Base-by-base conservation (phyloP, 2,888 invertebrate genomes). In the Labia minor region DNA sequence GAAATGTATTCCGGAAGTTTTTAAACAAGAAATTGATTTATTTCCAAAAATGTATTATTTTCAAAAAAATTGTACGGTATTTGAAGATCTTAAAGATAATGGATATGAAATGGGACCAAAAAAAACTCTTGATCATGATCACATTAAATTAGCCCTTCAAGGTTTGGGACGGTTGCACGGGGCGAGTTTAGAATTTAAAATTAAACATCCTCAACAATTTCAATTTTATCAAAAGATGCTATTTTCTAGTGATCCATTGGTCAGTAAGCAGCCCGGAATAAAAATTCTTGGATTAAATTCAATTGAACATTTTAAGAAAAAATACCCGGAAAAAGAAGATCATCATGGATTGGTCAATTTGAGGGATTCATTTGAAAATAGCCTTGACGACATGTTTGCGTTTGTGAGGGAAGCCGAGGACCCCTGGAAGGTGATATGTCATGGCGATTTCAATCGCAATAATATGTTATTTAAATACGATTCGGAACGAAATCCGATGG, bases 401-500 rank as follows among this genome's bases (percentile, higher is more conserved):
- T 16, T n/a, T 49, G 8, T 49, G 49, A 10, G 14, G 16, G 2
- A n/a, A 11, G 49, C n/a, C 14, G n/a, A 49, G 16, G 49, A 49
- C 2, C 49, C 49, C 16, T 49, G 49, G 49, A 11, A 14, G 49
- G 49, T 49, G 49, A 10, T 49, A 3, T 49, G 49, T 49, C 49
- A 49, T 14, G 49, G 49, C 8, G 49, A 49, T 14, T 49, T 49
- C 49, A 49, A 49, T 49, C 49, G 49, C 14, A 49, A 49, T 16
- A 49, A 49, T 49, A 49, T 49, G 49, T 49, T 49, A 49, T 49
- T 49, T 49, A 49, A 49, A 49, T 49, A 49, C 49, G 49, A 49
- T 49, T 4, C 2, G 16, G 3, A 49, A n/a, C 6, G n/a, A 49
- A 16, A 49, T 16, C 49, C 49, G 4, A 14, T 49, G 49, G 49